phyloP scores from a whole-genome alignment of 2,888 invertebrate species.

The Sycophila texana region DNA sequence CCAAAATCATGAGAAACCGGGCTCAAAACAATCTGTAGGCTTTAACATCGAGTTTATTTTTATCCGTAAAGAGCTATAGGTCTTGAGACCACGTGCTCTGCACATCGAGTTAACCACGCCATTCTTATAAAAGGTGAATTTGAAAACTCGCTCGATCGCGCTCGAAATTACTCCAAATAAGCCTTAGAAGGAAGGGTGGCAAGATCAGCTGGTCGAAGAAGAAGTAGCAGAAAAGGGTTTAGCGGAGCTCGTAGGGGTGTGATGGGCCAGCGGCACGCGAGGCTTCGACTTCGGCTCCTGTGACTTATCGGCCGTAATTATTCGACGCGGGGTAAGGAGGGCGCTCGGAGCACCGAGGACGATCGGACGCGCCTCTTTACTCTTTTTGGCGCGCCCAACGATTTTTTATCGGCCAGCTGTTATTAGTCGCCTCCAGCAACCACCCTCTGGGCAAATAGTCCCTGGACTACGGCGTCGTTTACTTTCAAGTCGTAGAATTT shows the following conservation, averaged over 20 bases:
- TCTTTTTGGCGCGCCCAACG: constrained; percentile 14
- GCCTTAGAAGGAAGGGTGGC: constrained; percentile 27
- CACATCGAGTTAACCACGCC: background rate
- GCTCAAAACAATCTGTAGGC: background rate
- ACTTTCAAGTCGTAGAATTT: constrained; percentile 38
- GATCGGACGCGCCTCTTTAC: constrained; percentile 44
- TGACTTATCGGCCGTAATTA: constrained; percentile 75
- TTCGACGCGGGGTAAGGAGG: constrained; percentile 69
- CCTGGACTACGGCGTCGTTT: background rate
- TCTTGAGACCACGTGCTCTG: too few relatives aligned
- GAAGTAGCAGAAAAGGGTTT: constrained; percentile 51
- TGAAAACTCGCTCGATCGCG: constrained; percentile 1
- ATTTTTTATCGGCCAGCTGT: constrained; percentile 48
- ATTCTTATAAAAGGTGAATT: constrained; percentile 29
- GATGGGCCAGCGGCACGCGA: constrained; percentile 74
- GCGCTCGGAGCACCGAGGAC: constrained; percentile 62
- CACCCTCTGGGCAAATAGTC: background rate
- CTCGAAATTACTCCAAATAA: constrained; percentile 31
- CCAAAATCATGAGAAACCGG: background rate
- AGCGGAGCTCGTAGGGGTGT: constrained; percentile 59
- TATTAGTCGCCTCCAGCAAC: constrained; percentile 23
- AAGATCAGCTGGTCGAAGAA: constrained; percentile 56
- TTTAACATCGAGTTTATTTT: too few relatives aligned
- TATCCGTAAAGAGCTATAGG: too few relatives aligned
- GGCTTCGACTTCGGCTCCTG: constrained; percentile 66